Base-by-base conservation (phyloP, 1,140 invertebrate genomes). In the Drosophila asahinai region DNA sequence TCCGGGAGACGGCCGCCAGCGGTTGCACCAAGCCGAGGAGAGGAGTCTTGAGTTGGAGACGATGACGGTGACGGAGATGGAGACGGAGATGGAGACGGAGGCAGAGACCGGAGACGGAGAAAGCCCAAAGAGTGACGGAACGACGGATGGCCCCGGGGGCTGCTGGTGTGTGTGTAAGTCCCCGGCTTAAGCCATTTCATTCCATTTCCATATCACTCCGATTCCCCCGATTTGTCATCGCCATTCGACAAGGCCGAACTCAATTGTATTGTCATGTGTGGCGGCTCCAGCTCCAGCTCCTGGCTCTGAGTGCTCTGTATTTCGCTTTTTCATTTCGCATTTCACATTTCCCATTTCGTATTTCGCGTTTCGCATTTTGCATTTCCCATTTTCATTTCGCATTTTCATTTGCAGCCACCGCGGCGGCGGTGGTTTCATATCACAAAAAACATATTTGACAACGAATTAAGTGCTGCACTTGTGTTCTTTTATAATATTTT, bases 151-250 rank as follows among this genome's bases (percentile, higher is more conserved):
- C 42, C 65, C 25, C 30, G 19, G n/a, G 45, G 54, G 54, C 15
- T 63, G 15, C 40, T 42, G 36, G 36, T 30, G 27, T 30, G 36
- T 61, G 40, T 74, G 57, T 61, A 73, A 73, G 68, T 52, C 68
- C 27, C 45, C 33, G 71, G 68, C 67, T 74, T 74, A 73, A 61
- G 47, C 68, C 71, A 73, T 60, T 73, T 60, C 68, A 59, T 60
- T 61, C 14, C 54, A 49, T 72, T 67, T 48, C 45, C 51, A 33
- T 25, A 36, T 36, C 60, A 42, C 60, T 47, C 25, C 48, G 27
- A 47, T 47, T 52, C 40, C 40, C 42, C 22, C 67, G 27, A 60
- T 73, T 72, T 57, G 70, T 49, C 70, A 73, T 17, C 52, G 54
- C 45, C 30, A n/a, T 72, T 73, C 52, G 52, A 59, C 66, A 71